A percentile compares a stretch with the other conserved stretches of the same genome.
Evolutionary conservation across 2,888 invertebrate genomes (phyloP).

Genomic region (Alsophila aescularia): DNA sequence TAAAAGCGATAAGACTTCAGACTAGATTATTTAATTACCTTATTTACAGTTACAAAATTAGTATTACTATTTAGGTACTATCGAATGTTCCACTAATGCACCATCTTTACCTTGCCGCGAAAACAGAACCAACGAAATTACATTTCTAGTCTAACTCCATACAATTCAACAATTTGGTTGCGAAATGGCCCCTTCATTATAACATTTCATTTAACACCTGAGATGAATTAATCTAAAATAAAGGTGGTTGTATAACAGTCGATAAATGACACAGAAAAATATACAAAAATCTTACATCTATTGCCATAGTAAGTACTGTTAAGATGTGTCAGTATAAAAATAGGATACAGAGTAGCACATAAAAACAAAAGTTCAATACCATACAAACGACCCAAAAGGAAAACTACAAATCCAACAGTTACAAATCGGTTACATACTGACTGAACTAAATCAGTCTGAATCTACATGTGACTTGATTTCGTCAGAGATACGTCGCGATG

Average conservation of each 20-base stretch:
- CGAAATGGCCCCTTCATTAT: conserved; percentile 44
- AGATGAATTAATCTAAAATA: conserved; percentile 33
- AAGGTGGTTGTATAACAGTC: conserved; percentile 42
- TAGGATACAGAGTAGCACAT: conserved; percentile 7
- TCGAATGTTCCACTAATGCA: conserved; percentile 34
- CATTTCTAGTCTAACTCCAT: conserved; percentile 41
- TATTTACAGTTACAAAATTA: conserved; percentile 64
- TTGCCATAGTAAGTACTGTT: conserved; percentile 26
- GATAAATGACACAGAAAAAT: conserved; percentile 24
- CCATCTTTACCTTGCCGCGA: conserved; percentile 4
- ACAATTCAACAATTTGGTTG: conserved; percentile 35
- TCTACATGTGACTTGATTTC: neutral
- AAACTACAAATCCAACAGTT: too few relatives aligned
- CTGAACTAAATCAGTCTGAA: neutral
- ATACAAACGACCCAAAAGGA: neutral
- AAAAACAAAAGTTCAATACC: neutral
- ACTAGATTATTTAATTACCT: conserved; percentile 70
- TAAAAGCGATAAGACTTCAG: conserved; percentile 70
- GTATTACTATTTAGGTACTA: conserved; percentile 39
- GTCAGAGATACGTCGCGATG: neutral
- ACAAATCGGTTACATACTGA: neutral
- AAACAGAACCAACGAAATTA: conserved; percentile 34
- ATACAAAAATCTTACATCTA: conserved; percentile 34
- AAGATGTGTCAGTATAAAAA: conserved; percentile 24
- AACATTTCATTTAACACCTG: conserved; percentile 13